These are phyloP conservation scores for Acyrthosiphon pisum DNA, from an alignment of 1,140 invertebrate species.

Conservation along the genomic window DNA sequence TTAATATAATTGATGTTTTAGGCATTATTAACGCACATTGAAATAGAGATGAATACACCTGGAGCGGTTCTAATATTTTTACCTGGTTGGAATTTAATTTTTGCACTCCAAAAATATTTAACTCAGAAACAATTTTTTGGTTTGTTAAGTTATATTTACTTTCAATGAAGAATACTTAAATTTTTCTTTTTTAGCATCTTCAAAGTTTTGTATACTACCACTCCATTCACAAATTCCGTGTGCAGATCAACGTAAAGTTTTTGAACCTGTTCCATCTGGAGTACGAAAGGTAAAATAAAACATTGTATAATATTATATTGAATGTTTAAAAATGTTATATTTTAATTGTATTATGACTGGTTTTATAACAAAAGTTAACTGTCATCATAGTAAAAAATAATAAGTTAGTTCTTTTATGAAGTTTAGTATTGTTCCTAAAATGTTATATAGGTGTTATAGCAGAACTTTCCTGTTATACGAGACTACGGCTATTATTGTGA, in stretches of 20 bases:
- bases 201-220: constrained; percentile 77
- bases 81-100: constrained; percentile 94
- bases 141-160: constrained; percentile 58
- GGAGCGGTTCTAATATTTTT: constrained; percentile 92
- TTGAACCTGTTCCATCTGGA: constrained; percentile 75
- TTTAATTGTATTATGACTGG: not conserved
- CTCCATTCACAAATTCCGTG: constrained; percentile 89
- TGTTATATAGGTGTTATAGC: no score
- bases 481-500: no score
- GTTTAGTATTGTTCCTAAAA: not conserved
- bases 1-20: constrained; percentile 59
- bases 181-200: constrained; percentile 54
- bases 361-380: not conserved
- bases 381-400: not conserved
- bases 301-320: not conserved
- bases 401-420: not conserved
- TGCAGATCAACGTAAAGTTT: constrained; percentile 88
- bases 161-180: not conserved
- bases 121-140: constrained; percentile 80
- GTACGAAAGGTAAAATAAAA: constrained; percentile 74
- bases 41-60: constrained; percentile 70
- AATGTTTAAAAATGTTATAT: not conserved
- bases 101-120: constrained; percentile 86
- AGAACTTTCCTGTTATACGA: no score
- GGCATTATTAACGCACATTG: constrained; percentile 78